Evolutionary conservation across 2,888 invertebrate species (phyloP), one percentile per base, ranked within the genome.

Genomic region (Heliconius aoede): DNA sequence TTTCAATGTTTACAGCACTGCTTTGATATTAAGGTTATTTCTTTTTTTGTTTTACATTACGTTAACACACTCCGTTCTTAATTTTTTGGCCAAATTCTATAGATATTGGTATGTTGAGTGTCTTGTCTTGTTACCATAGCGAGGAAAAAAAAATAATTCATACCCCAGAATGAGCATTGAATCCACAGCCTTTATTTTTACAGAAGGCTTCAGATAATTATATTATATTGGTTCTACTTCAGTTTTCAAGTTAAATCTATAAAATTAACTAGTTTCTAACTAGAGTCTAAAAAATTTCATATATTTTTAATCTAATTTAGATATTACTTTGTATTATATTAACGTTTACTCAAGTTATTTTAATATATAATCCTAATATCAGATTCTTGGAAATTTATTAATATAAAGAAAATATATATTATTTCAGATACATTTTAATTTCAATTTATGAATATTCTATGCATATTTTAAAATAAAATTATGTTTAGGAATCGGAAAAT

Each of bases 381-480:
- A 40, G n/a, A 65, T 65, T 65, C 36, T 18, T 24, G 24, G 18
- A 65, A 65, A 3, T 15, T 24, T 7, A n/a, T 26, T 24, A 15
- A 60, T 58, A 7, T 15, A 60, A 58, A 60, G 7, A 60, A 60
- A 26, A 18, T 18, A 26, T 15, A n/a, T n/a, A n/a, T n/a, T n/a
- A 60, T 1, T 36, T 36, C 15, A 36, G 8, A 40, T 24, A 65
- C 24, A 65, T 65, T 36, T 40, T 15, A 15, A 5, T 24, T n/a
- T 36, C 24, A 24, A 40, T 65, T 65, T 36, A 65, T 65, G 24
- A 65, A 65, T 65, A 65, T 65, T 24, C 36, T 15, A 24, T 40
- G 32, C 24, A 40, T 36, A 65, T 65, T 40, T 32, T 40, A 36
- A 40, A 65, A 65, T 65, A 40, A 36, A 40, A 65, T 40, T 65